Percentiles rank a stretch among this genome's conserved stretches.
phyloP scores from a whole-genome alignment of 1,140 invertebrate species.

The Drosophila malerkotliana region DNA sequence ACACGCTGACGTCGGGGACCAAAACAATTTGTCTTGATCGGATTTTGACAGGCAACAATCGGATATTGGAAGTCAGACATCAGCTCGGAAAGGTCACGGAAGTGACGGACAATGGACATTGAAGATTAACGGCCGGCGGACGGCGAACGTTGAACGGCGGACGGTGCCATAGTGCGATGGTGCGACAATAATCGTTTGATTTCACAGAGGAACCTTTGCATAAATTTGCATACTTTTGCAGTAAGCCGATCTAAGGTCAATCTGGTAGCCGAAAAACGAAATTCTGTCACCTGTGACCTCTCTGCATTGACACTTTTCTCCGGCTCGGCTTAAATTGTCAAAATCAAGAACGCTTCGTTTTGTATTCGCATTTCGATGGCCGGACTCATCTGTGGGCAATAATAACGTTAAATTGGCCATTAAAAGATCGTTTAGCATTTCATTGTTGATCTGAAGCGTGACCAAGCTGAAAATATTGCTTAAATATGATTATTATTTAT shows the following conservation, averaged over 20 bases:
- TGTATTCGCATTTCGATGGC: slow-evolving; percentile 38
- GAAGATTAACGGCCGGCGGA: slow-evolving; percentile 53
- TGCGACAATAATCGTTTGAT: slow-evolving; percentile 72
- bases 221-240: slow-evolving; percentile 37
- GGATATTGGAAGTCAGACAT: slow-evolving; percentile 52
- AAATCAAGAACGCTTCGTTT: slow-evolving; percentile 66
- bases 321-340: slow-evolving; percentile 46
- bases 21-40: slow-evolving; percentile 47
- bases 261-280: slow-evolving; percentile 39
- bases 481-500: slow-evolving; percentile 48
- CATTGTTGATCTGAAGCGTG: slow-evolving; percentile 54
- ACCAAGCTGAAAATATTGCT: slow-evolving; percentile 44
- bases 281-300: slow-evolving; percentile 44
- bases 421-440: slow-evolving; percentile 66
- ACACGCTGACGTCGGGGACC: slow-evolving; percentile 14
- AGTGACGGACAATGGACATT: slow-evolving; percentile 45
- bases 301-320: slow-evolving; percentile 44
- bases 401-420: slow-evolving; percentile 70
- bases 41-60: slow-evolving; percentile 55
- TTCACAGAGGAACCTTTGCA: slow-evolving; percentile 49
- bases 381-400: slow-evolving; percentile 46
- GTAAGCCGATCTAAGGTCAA: slow-evolving; percentile 23
- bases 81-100: slow-evolving; percentile 66
- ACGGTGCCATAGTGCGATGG: slow-evolving; percentile 3
- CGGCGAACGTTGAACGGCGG: slow-evolving; percentile 3